phyloP scores from a whole-genome alignment of 2,888 invertebrate species.

The Thelaira solivaga region DNA sequence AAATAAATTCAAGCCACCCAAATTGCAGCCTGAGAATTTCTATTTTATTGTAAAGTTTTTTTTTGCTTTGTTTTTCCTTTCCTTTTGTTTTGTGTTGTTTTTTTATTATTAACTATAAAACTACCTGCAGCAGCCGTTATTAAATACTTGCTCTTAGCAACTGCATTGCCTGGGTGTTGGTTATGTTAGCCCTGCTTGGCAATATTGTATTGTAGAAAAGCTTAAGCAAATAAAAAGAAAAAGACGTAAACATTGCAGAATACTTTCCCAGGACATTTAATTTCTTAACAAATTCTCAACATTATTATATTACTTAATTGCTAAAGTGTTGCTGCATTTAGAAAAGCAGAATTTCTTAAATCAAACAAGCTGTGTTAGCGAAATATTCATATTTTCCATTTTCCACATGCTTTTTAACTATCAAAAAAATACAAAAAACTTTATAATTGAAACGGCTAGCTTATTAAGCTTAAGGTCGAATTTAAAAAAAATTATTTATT shows the following conservation, averaged over 20 bases:
- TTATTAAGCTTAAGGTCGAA: no score
- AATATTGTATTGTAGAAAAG: conserved; percentile 19
- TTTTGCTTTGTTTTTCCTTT: no score
- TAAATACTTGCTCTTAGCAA: no score
- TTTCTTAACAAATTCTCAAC: conserved; percentile 56
- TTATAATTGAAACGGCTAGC: no score
- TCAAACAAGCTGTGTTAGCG: neutral
- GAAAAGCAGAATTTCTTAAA: conserved; percentile 35
- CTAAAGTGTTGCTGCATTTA: conserved; percentile 26
- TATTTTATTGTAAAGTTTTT: neutral
- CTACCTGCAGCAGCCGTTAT: no score
- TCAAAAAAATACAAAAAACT: no score
- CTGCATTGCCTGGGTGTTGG: neutral
- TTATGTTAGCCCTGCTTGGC: neutral
- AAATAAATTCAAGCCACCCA: conserved; percentile 20
- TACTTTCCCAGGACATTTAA: conserved; percentile 57
- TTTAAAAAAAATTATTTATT: no score
- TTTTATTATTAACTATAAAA: no score
- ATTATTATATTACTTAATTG: conserved; percentile 58
- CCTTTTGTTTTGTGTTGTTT: no score
- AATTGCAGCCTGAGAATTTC: neutral
- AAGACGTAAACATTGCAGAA: conserved; percentile 37
- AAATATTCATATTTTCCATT: no score
- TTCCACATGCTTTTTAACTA: no score
- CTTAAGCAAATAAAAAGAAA: neutral